A percentile compares a stretch with the other conserved stretches of the same genome.
Evolutionary conservation across 92 coral and sea anemone genomes (phyloP).

Genomic region (Scolanthus callimorphus): DNA sequence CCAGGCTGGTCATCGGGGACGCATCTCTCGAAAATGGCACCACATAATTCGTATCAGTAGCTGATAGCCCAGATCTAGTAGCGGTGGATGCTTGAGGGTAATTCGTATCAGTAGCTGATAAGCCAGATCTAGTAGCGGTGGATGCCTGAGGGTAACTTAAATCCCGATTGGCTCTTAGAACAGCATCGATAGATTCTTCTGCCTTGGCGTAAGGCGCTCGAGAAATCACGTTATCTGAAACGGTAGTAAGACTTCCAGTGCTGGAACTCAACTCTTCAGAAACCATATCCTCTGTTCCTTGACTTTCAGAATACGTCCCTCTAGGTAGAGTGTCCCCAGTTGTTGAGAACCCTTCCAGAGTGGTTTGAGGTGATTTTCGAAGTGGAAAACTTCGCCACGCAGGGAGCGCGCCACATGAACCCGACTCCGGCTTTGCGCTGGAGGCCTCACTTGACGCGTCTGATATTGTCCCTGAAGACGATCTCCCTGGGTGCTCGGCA

Average conservation of each 20-base stretch:
- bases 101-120: too few species aligned
- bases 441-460: background rate
- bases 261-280: slow-evolving; percentile 33
- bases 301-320: slow-evolving; percentile 34
- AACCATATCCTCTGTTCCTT: slow-evolving; percentile 6
- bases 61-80: too few species aligned
- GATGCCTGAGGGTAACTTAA: too few species aligned
- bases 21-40: too few species aligned
- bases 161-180: background rate
- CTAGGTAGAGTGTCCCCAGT: slow-evolving; percentile 30
- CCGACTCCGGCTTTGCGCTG: background rate
- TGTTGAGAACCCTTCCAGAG: too few species aligned
- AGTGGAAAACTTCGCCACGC: background rate
- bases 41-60: too few species aligned
- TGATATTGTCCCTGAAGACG: background rate
- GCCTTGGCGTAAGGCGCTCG: background rate
- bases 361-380: slow-evolving; percentile 1
- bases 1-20: too few species aligned
- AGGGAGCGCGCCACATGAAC: background rate
- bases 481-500: background rate
- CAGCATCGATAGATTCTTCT: background rate
- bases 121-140: too few species aligned
- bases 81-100: too few species aligned
- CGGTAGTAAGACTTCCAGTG: background rate
- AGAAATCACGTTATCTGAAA: slow-evolving; percentile 6